Conservation (phyloP, 2,797 vertebrate species). For the Glossophaga mutica region DNA sequence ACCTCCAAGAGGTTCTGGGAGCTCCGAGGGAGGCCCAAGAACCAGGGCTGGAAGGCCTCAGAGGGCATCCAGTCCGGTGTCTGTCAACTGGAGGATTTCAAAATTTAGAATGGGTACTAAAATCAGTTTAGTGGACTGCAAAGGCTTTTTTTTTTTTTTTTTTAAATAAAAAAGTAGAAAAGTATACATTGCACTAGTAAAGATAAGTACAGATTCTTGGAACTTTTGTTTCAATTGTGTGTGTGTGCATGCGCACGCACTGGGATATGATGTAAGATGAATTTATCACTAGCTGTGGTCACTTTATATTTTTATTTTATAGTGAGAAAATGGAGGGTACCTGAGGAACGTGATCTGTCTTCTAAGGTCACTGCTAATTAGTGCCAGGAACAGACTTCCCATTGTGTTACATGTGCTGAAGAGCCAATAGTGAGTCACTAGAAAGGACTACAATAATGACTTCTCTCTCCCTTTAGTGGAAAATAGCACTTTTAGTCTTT, state of each 20-base stretch:
- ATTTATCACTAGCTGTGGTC: not conserved
- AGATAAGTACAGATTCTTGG: not conserved
- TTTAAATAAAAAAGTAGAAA: not conserved
- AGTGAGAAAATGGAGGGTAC: not conserved
- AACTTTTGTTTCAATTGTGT: not conserved
- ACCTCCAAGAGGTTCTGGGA: not conserved
- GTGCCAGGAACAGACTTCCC: not conserved
- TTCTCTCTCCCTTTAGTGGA: conserved; percentile 42
- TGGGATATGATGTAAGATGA: not conserved
- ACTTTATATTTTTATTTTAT: not conserved
- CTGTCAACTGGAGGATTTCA: not conserved
- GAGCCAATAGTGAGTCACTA: conserved; percentile 56
- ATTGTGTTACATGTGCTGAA: not conserved
- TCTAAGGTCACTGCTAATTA: conserved; percentile 18
- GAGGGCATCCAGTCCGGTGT: not conserved
- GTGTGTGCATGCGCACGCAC: rapidly evolving
- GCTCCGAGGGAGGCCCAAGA: not conserved
- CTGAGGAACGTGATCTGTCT: not conserved
- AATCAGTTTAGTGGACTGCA: not conserved
- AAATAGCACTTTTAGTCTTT: conserved; percentile 23
- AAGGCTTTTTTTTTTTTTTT: not conserved
- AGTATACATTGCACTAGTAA: not conserved
- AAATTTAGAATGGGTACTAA: not conserved
- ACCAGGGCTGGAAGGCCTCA: not conserved
- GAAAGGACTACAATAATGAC: not conserved